These are phyloP conservation scores for Hypena proboscidalis DNA, from an alignment of 2,888 invertebrate species.

Conservation along the genomic window DNA sequence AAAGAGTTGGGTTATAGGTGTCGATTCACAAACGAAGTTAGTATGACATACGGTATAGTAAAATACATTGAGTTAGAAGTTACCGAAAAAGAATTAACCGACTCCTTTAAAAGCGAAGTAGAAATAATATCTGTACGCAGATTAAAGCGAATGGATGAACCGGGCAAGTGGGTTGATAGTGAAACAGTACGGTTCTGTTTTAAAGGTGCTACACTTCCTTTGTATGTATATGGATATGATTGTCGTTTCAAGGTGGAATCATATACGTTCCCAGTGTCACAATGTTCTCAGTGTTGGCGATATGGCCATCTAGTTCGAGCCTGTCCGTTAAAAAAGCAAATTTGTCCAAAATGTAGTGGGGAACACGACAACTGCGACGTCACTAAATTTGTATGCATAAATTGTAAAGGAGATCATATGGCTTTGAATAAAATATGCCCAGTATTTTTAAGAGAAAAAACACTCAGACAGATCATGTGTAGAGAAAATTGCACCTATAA, in stretches of 20 bases:
- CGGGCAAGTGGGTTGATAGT: not conserved
- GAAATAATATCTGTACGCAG: no score
- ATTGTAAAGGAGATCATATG: not conserved
- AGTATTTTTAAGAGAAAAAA: not conserved
- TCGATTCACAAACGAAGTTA: no score
- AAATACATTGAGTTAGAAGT: no score
- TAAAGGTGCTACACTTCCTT: not conserved
- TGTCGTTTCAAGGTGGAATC: not conserved
- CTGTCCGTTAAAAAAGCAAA: not conserved
- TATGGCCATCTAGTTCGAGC: no score
- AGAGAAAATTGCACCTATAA: no score
- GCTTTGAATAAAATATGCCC: not conserved
- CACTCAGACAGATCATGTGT: no score
- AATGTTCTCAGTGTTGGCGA: no score
- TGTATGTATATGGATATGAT: not conserved
- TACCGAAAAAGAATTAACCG: no score
- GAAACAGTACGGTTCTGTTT: not conserved
- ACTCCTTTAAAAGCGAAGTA: no score
- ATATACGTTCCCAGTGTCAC: not conserved
- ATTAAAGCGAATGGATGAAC: no score
- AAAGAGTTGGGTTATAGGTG: no score
- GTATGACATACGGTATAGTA: no score
- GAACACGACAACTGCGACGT: not conserved
- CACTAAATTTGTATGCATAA: not conserved
- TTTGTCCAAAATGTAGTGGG: not conserved